A percentile compares a stretch with the other conserved stretches of the same genome.
Conservation (phyloP, 2,113 vertebrate genomes). For the Aphelocoma coerulescens region DNA sequence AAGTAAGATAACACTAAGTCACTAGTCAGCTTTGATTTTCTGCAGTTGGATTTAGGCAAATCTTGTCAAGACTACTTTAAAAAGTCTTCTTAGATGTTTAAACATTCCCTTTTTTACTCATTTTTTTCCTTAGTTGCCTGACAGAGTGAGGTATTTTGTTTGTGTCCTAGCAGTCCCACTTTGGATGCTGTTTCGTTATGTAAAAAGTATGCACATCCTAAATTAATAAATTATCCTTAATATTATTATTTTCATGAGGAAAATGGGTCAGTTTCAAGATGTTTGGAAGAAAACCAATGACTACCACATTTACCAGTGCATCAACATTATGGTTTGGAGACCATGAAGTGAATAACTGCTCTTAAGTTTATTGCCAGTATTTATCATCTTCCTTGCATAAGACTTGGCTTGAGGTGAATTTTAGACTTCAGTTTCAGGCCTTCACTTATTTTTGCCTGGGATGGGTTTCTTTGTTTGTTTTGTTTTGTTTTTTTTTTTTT, state of each 20-base stretch:
- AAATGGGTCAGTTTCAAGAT: not conserved
- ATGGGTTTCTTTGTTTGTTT: accelerated
- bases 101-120: not conserved
- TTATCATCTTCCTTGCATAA: not conserved
- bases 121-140: not conserved
- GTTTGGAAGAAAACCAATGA: not conserved
- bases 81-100: not conserved
- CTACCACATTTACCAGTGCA: not conserved
- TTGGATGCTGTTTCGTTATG: not conserved
- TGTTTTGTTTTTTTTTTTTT: no score
- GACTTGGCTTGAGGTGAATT: not conserved
- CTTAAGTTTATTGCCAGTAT: not conserved
- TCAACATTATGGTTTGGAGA: not conserved
- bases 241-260: not conserved
- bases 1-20: not conserved
- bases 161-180: not conserved
- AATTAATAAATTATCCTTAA: not conserved
- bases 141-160: not conserved
- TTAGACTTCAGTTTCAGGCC: not conserved
- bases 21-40: not conserved
- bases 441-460: not conserved
- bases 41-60: not conserved
- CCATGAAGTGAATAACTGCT: not conserved
- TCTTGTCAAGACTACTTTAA: not conserved
- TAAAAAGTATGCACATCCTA: not conserved